A percentile compares a stretch with the other conserved stretches of the same genome.
These are phyloP conservation scores for Henricia sp. DNA, from an alignment of 53 echinoderm and acorn worm genomes.

Conservation along the genomic window DNA sequence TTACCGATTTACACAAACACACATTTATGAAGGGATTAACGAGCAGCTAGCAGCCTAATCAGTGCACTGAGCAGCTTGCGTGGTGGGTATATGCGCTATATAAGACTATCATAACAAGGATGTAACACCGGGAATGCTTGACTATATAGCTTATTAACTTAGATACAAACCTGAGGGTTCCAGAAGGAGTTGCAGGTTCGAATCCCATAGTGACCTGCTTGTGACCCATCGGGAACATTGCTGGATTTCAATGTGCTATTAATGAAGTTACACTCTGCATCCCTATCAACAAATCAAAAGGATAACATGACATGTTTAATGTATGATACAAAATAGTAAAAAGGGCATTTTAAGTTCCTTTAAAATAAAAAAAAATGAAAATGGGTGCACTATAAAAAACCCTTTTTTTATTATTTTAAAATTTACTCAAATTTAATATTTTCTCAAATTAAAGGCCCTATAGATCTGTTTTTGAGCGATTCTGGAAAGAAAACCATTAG, in stretches of 20 bases:
- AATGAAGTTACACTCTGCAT: conserved; percentile 58
- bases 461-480: too few species aligned
- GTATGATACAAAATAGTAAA: not conserved
- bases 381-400: not conserved
- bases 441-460: too few species aligned
- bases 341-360: not conserved
- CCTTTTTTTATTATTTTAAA: not conserved
- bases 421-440: too few species aligned
- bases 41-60: too few species aligned
- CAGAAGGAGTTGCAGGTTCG: conserved; percentile 97
- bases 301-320: not conserved
- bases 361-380: not conserved
- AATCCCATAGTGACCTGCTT: conserved; percentile 60
- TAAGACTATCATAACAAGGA: too few species aligned
- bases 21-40: too few species aligned
- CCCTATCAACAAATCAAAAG: conserved; percentile 40
- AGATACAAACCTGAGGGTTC: conserved; percentile 90
- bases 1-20: too few species aligned
- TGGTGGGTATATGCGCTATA: too few species aligned
- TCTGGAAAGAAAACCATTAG: too few species aligned
- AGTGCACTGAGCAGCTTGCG: too few species aligned
- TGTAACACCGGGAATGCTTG: too few species aligned
- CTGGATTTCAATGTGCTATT: conserved; percentile 49
- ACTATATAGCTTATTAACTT: too few species aligned
- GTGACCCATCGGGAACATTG: not conserved